Percentiles rank a stretch among this genome's conserved stretches.
Conservation (phyloP, 2,113 vertebrate species). For the Takifugu bimaculatus region DNA sequence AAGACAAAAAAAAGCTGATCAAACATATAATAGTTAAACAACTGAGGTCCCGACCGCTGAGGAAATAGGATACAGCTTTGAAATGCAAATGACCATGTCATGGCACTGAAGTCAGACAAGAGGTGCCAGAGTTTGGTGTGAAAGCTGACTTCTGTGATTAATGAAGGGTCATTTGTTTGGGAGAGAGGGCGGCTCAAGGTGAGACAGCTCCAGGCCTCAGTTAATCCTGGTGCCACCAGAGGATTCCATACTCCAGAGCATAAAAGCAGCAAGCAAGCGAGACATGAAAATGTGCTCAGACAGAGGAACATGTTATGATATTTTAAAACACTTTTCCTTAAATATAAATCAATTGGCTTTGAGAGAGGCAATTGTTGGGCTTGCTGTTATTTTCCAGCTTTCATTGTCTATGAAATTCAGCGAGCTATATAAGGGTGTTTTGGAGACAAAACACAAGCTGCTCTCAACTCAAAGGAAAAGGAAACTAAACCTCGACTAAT, state of each 20-base stretch:
- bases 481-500: background rate
- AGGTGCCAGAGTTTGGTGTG: conserved; percentile 2
- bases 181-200: conserved; percentile 6
- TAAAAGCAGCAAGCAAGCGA: conserved; percentile 7
- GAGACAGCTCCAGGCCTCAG: background rate
- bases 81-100: background rate
- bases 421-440: too few species aligned
- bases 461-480: background rate
- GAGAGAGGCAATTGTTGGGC: too few species aligned
- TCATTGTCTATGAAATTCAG: too few species aligned
- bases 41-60: too few species aligned
- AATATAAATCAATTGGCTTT: background rate
- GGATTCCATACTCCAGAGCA: background rate
- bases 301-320: background rate
- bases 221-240: background rate
- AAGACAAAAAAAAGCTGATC: background rate
- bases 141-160: conserved; percentile 26
- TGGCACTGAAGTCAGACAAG: conserved; percentile 16
- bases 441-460: background rate
- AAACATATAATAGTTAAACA: too few species aligned
- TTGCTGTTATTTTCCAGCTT: too few species aligned
- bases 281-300: background rate
- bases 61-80: background rate
- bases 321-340: conserved; percentile 2
- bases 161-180: conserved; percentile 36